These are phyloP conservation scores for Chrysomallon squamiferum DNA, from an alignment of 1,140 invertebrate genomes.

Conservation along the genomic window DNA sequence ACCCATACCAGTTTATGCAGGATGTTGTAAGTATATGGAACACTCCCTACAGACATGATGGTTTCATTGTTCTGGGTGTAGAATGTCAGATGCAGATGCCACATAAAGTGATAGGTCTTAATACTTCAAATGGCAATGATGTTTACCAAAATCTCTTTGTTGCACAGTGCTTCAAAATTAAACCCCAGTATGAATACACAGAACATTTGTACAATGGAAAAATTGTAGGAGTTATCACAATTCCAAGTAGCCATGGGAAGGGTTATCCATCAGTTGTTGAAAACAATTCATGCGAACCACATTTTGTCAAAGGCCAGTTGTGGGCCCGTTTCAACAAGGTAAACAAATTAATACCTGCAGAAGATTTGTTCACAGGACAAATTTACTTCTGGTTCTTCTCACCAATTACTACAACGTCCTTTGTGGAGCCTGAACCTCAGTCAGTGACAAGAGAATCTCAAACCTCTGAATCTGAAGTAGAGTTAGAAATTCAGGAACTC, in stretches of 20 bases:
- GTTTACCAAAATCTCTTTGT: slow-evolving; percentile 2
- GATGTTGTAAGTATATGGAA: slow-evolving; percentile 17
- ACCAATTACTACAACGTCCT: neutral
- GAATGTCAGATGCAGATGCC: neutral
- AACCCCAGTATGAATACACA: slow-evolving; percentile 8
- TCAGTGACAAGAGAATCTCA: too few relatives aligned
- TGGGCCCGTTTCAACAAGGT: slow-evolving; percentile 4
- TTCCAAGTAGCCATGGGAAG: neutral
- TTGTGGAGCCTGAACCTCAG: too few relatives aligned
- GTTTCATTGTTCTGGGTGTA: slow-evolving; percentile 11
- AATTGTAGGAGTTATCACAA: slow-evolving; percentile 8
- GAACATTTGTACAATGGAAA: slow-evolving; percentile 1
- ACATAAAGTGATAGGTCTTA: slow-evolving; percentile 5
- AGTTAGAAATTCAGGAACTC: neutral
- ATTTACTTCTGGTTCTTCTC: slow-evolving; percentile 13
- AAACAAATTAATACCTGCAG: neutral
- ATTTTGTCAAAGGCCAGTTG: slow-evolving; percentile 6
- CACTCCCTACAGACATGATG: neutral
- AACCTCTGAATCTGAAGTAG: neutral
- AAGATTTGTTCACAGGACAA: slow-evolving; percentile 1
- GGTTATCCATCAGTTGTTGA: slow-evolving; percentile 5
- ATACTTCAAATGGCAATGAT: neutral
- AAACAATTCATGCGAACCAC: neutral
- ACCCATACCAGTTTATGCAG: slow-evolving; percentile 1
- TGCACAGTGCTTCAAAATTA: neutral